Evolutionary conservation across 2,797 vertebrate species (phyloP).

Genomic region (Eupleurogrammus muticus): DNA sequence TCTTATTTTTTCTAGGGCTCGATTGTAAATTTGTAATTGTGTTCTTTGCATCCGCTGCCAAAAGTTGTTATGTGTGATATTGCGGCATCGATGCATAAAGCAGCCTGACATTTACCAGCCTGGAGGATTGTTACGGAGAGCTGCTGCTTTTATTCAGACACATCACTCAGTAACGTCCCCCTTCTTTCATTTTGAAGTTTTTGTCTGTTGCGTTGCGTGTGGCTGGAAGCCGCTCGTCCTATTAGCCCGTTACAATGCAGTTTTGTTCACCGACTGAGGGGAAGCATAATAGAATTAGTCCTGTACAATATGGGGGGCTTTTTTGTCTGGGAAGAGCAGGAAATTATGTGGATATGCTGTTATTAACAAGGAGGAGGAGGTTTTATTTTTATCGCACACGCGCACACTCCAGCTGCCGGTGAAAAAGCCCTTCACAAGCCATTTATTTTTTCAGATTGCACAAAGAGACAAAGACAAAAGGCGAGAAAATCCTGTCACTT

Average conservation of each 20-base stretch:
- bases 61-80: constrained; percentile 46
- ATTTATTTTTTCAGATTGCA: constrained; percentile 70
- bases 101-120: constrained; percentile 65
- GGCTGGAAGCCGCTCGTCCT: constrained; percentile 47
- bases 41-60: constrained; percentile 46
- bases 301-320: constrained; percentile 64
- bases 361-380: constrained; percentile 71
- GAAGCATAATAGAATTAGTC: constrained; percentile 68
- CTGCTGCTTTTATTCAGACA: constrained; percentile 50
- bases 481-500: constrained; percentile 64
- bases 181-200: constrained; percentile 38
- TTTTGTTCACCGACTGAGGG: constrained; percentile 73
- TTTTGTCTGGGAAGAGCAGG: constrained; percentile 67
- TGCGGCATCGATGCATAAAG: constrained; percentile 50
- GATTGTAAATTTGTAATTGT: constrained; percentile 71
- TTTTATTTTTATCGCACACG: constrained; percentile 62
- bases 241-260: constrained; percentile 56
- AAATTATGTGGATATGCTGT: constrained; percentile 70
- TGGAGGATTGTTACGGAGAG: constrained; percentile 20
- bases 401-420: constrained; percentile 59
- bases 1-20: constrained; percentile 42
- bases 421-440: constrained; percentile 69
- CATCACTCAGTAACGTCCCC: constrained; percentile 45
- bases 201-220: constrained; percentile 66
- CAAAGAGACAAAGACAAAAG: constrained; percentile 60